Conservation (phyloP, 2,888 invertebrate species). For the Cosmia pyralina region DNA sequence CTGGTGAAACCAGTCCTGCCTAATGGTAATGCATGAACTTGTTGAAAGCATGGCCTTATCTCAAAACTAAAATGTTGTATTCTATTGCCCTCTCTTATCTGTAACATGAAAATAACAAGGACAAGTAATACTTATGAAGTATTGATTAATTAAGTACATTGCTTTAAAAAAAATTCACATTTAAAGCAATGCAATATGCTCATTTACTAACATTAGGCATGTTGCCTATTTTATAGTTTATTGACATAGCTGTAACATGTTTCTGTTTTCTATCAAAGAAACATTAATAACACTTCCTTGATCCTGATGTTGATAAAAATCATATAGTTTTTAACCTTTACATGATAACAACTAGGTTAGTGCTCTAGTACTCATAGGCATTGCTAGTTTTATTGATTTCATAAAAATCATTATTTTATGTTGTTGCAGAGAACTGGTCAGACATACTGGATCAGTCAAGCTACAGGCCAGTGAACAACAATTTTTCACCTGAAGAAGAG, state of each 20-base stretch:
- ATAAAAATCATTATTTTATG: not conserved
- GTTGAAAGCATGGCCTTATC: not conserved
- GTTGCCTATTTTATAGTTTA: not conserved
- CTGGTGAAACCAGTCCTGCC: slow-evolving; percentile 93
- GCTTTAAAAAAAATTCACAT: no score
- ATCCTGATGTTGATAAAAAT: slow-evolving; percentile 15
- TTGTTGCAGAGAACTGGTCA: slow-evolving; percentile 86
- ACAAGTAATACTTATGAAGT: not conserved
- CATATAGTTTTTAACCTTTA: not conserved
- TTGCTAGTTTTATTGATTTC: not conserved
- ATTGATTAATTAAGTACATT: not conserved
- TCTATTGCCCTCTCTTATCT: not conserved
- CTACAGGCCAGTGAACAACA: slow-evolving; percentile 81
- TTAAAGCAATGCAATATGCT: not conserved
- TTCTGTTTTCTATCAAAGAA: not conserved
- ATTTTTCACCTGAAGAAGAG: slow-evolving; percentile 85
- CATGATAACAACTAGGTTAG: slow-evolving; percentile 5
- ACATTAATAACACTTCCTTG: slow-evolving; percentile 15
- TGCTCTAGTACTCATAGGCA: not conserved
- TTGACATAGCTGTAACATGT: not conserved
- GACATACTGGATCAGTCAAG: slow-evolving; percentile 86
- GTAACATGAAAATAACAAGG: slow-evolving; percentile 1
- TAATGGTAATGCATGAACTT: slow-evolving; percentile 80
- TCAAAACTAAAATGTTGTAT: not conserved
- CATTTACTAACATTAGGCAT: not conserved